A percentile compares a stretch with the other conserved stretches of the same genome.
These are phyloP conservation scores for Galaxea fascicularis DNA, from an alignment of 92 coral and sea anemone species.

Conservation along the genomic window DNA sequence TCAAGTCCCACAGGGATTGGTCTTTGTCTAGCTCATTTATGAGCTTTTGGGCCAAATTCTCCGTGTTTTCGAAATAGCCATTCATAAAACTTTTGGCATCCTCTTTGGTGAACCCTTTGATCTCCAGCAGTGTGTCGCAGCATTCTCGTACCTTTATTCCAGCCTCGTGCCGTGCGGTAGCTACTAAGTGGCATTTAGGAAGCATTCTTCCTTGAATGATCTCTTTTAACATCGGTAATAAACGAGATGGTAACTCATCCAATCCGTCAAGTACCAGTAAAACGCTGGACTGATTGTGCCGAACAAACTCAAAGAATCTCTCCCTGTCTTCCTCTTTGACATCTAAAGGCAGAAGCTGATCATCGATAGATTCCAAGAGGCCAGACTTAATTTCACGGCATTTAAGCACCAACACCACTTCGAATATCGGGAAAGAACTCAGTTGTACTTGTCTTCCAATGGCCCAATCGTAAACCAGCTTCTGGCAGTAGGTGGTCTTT, in stretches of 20 bases:
- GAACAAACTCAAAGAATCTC: constrained; percentile 16
- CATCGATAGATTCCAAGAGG: constrained; percentile 36
- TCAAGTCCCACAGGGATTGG: neutral
- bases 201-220: constrained; percentile 14
- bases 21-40: neutral
- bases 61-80: constrained; percentile 22
- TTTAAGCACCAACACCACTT: constrained; percentile 19
- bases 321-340: constrained; percentile 9
- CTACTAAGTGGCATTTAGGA: constrained; percentile 33
- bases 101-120: constrained; percentile 34
- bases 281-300: constrained; percentile 14
- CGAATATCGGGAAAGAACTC: constrained; percentile 8
- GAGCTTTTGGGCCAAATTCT: neutral
- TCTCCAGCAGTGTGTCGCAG: constrained; percentile 48
- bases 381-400: constrained; percentile 40
- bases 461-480: constrained; percentile 61
- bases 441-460: neutral
- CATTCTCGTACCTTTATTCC: constrained; percentile 11
- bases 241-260: constrained; percentile 13
- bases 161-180: constrained; percentile 43
- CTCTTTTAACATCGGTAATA: neutral
- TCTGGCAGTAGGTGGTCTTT: constrained; percentile 46
- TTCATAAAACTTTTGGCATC: constrained; percentile 16
- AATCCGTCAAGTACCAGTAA: constrained; percentile 53
- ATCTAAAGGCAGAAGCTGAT: constrained; percentile 44